Evolutionary conservation across 2,888 invertebrate species (phyloP).

Genomic region (Metallyticus violacea): DNA sequence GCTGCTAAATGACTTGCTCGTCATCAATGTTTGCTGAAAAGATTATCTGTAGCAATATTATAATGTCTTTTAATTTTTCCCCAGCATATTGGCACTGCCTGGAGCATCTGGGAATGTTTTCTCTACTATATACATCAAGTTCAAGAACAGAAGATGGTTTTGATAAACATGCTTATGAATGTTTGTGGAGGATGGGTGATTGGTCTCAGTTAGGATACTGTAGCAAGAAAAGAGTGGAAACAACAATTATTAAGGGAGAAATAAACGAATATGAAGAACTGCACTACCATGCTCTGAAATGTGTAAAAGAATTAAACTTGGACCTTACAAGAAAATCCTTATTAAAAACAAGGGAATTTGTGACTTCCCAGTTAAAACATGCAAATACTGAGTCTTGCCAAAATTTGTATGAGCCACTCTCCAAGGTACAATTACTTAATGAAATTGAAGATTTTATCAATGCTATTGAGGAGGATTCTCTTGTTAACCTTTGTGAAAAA

Average conservation of each 20-base stretch:
- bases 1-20: too few relatives aligned
- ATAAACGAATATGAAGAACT: neutral
- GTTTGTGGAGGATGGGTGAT: neutral
- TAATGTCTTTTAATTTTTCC: neutral
- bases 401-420: neutral
- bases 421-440: neutral
- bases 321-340: neutral
- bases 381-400: neutral
- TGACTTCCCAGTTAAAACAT: neutral
- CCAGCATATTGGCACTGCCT: neutral
- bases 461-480: neutral
- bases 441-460: neutral
- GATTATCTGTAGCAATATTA: too few relatives aligned
- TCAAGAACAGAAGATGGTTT: neutral
- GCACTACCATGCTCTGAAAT: neutral
- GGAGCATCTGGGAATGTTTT: neutral
- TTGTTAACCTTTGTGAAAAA: neutral
- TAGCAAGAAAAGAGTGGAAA: neutral
- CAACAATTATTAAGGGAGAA: neutral
- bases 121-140: neutral
- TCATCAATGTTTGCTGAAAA: too few relatives aligned
- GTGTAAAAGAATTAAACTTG: neutral
- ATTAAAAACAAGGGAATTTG: neutral
- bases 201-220: neutral
- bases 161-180: neutral